phyloP scores from a whole-genome alignment of 2,113 vertebrate species.

The Thermophis baileyi region DNA sequence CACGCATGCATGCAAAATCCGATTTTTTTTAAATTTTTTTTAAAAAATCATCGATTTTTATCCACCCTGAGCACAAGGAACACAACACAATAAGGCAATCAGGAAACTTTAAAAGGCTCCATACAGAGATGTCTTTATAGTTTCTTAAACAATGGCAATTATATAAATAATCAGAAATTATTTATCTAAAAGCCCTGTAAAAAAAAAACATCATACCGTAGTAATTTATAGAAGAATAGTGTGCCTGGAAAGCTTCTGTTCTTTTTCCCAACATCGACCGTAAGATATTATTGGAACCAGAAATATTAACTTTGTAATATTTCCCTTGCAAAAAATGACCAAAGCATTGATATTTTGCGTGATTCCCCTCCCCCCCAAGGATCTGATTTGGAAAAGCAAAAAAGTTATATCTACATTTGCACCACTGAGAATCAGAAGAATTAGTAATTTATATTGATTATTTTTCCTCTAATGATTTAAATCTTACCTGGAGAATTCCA shows the following conservation, averaged over 20 bases:
- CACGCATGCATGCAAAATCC: too few species aligned
- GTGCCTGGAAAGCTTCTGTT: neutral
- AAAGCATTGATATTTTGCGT: neutral
- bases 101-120: neutral
- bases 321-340: neutral
- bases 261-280: neutral
- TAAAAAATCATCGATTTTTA: too few species aligned
- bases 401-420: neutral
- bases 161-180: neutral
- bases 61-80: neutral
- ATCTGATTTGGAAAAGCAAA: neutral
- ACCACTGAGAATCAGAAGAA: neutral
- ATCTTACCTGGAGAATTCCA: slow-evolving; percentile 93
- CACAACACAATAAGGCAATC: neutral
- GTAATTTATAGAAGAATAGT: neutral
- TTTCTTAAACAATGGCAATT: neutral
- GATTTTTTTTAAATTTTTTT: too few species aligned
- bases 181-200: neutral
- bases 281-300: neutral
- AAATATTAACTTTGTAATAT: neutral
- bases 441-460: slow-evolving; percentile 41
- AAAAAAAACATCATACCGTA: neutral
- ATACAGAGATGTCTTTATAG: neutral
- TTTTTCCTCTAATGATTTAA: slow-evolving; percentile 15
- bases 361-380: neutral